phyloP scores from a whole-genome alignment of 2,888 invertebrate species.

The Mesorhabditis sp. region DNA sequence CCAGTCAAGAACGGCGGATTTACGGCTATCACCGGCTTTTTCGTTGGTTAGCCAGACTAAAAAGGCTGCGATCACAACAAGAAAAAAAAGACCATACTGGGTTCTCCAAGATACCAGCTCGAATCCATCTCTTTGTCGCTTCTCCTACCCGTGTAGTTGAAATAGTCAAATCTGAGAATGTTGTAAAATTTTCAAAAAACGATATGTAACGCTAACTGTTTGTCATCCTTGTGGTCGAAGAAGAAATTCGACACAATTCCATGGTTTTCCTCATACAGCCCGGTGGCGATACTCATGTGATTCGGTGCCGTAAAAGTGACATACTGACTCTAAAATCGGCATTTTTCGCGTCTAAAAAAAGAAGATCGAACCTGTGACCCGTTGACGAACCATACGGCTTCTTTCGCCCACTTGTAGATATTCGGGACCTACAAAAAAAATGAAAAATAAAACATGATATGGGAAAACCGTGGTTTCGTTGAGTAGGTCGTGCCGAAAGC shows the following conservation, averaged over 20 bases:
- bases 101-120: not conserved
- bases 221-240: slow-evolving; percentile 20
- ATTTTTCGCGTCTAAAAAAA: not conserved
- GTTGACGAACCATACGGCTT: slow-evolving; percentile 31
- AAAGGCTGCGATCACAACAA: not conserved
- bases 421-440: slow-evolving; percentile 25
- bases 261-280: slow-evolving; percentile 34
- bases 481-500: slow-evolving; percentile 38
- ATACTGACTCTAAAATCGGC: slow-evolving; percentile 25
- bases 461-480: slow-evolving; percentile 26
- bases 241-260: slow-evolving; percentile 43
- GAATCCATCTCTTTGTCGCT: not conserved
- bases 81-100: not conserved
- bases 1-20: slow-evolving; percentile 33
- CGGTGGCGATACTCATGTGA: slow-evolving; percentile 38
- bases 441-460: slow-evolving; percentile 7
- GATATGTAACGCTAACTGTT: not conserved
- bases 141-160: slow-evolving; percentile 25
- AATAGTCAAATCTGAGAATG: slow-evolving; percentile 30
- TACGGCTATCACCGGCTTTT: slow-evolving; percentile 11
- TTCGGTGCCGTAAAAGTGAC: slow-evolving; percentile 40
- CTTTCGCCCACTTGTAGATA: slow-evolving; percentile 31
- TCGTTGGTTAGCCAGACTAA: slow-evolving; percentile 10
- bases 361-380: slow-evolving; percentile 14
- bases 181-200: slow-evolving; percentile 5